Base-by-base conservation (phyloP, 1,140 invertebrate genomes). In the Brachystomella parvula region DNA sequence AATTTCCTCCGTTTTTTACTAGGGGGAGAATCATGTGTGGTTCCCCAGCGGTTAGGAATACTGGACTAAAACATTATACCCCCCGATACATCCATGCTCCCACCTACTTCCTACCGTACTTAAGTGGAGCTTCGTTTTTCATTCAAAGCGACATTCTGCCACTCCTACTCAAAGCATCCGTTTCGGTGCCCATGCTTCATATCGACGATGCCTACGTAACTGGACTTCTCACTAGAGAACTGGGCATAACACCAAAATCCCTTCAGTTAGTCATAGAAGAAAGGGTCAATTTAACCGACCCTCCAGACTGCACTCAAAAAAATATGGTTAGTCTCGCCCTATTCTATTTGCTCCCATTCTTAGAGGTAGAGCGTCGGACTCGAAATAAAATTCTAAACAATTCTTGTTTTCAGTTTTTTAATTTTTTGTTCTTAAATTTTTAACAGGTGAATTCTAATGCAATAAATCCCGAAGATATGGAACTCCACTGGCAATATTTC, bases 141-240 rank as follows among this genome's bases (percentile, higher is more conserved):
- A 70, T 75, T 0, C 47, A 58, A 24, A 69, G 63, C 0, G 29
- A 58, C 21, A 15, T 67, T n/a, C 58, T 71, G 70, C 66, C 66
- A 1, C 2, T 26, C 3, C 59, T 75, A 35, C 76, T 74, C 63
- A 66, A 72, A 15, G 73, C 75, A 15, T 73, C 74, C 32, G 59
- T 61, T n/a, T 58, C 65, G 6, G 71, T 74, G 12, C 75, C 74
- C n/a, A 75, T 78, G 64, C 75, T 80, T 67, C 78, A 77, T 75
- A 67, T 81, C 61, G 80, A 81, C 63, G 80, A 81, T 62, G 78
- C 76, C 1, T 81, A 75, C 72, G 74, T 81, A 17, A 79, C 79
- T 9, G 80, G 80, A 2, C 74, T 80, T 12, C 64, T 79, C 19
- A 74, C 76, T 1, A 69, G 72, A 47, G 59, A 68, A 0, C 68